These are phyloP conservation scores for Steinernema carpocapsae DNA, from an alignment of 2,888 invertebrate genomes.

Conservation along the genomic window DNA sequence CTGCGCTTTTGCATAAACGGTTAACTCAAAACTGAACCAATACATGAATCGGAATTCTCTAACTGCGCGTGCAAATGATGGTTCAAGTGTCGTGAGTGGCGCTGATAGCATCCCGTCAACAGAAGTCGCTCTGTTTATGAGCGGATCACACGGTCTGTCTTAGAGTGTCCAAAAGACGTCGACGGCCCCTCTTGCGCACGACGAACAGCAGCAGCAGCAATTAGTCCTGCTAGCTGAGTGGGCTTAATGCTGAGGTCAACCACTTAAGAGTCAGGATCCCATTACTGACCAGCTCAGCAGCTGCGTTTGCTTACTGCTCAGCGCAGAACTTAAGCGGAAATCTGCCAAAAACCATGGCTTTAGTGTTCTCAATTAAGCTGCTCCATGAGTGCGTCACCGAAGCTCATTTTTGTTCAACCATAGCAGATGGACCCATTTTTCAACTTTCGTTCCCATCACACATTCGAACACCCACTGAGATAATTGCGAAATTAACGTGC, in stretches of 20 bases:
- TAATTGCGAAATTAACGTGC: slow-evolving; percentile 25
- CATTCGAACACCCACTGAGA: slow-evolving; percentile 15
- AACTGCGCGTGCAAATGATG: neutral
- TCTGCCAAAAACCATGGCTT: neutral
- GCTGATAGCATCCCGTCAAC: slow-evolving; percentile 15
- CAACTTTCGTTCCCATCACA: neutral
- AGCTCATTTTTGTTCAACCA: too few relatives aligned
- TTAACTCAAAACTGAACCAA: neutral
- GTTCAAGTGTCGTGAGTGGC: neutral
- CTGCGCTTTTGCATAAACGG: slow-evolving; percentile 1
- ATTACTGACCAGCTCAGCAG: slow-evolving; percentile 28
- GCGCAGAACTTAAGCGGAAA: slow-evolving; percentile 5
- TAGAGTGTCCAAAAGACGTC: neutral
- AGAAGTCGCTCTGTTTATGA: slow-evolving; percentile 30
- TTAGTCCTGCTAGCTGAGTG: slow-evolving; percentile 34
- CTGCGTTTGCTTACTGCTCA: slow-evolving; percentile 25
- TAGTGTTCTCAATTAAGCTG: too few relatives aligned
- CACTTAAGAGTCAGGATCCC: slow-evolving; percentile 34
- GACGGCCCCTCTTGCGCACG: neutral
- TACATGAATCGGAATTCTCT: neutral
- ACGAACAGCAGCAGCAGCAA: slow-evolving; percentile 18
- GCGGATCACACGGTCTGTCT: neutral
- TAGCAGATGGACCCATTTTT: slow-evolving; percentile 25
- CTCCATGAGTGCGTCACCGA: too few relatives aligned
- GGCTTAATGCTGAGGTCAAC: slow-evolving; percentile 34